Evolutionary conservation across 2,888 invertebrate genomes (phyloP).

Genomic region (Nysson spinosus): DNA sequence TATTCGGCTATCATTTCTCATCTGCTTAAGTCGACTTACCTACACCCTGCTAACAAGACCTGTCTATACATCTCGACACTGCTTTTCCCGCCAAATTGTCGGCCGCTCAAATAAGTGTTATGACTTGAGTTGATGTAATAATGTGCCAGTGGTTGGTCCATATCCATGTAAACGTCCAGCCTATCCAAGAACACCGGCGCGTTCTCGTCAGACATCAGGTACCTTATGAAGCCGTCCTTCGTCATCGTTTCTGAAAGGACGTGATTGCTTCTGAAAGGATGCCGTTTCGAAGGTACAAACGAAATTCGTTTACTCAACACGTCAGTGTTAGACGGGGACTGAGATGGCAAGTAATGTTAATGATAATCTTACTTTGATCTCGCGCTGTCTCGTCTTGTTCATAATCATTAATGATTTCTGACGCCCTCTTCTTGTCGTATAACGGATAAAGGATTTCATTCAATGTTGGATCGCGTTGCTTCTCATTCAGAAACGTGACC

Average conservation of each 20-base stretch:
- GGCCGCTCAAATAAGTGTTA: conserved; percentile 94
- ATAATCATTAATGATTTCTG: conserved; percentile 95
- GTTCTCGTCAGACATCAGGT: conserved; percentile 99
- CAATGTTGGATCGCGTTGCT: conserved; percentile 97
- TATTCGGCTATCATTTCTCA: no score
- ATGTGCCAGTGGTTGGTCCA: conserved; percentile 98
- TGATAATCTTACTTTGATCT: conserved; percentile 81
- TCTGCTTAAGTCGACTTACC: no score
- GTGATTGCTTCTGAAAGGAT: conserved; percentile 63
- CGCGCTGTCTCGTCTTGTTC: conserved; percentile 90
- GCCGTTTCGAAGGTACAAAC: conserved; percentile 47
- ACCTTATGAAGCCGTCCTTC: conserved; percentile 97
- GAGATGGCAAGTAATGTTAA: no score
- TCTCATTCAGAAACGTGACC: conserved; percentile 96
- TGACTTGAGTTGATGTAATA: conserved; percentile 99
- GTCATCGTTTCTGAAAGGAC: conserved; percentile 85
- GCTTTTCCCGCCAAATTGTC: conserved; percentile 99
- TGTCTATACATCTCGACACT: conserved; percentile 99
- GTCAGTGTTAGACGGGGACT: no score
- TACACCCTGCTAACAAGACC: conserved; percentile 96
- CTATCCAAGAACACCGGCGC: conserved; percentile 99
- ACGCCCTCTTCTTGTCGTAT: conserved; percentile 95
- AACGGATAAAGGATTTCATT: conserved; percentile 99
- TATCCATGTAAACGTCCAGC: conserved; percentile 98
- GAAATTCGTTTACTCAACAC: conserved; percentile 14